Evolutionary conservation across 2,113 vertebrate genomes (phyloP), one percentile per base, ranked within the genome.

Genomic region (Istiophorus platypterus): DNA sequence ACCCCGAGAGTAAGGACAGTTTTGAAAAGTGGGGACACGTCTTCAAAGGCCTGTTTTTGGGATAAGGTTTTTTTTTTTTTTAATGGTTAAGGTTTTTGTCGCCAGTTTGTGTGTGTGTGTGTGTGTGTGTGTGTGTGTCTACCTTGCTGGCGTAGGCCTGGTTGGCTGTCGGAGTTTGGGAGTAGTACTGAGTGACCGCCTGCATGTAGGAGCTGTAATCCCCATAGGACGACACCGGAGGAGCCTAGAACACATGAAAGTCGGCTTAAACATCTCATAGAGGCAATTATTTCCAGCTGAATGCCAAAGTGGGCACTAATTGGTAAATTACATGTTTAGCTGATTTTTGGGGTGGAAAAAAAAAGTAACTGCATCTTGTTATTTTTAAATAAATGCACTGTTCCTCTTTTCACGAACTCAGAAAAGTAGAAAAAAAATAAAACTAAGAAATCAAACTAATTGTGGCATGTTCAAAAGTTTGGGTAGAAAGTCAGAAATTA

Each of bases 131-230:
- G 51, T 51, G 26, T 37, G 70, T 62, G 37, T 41, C 14, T 95
- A 97, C 96, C 96, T 96, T 95, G 86, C 47, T 92, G 59, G 92
- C 34, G 0, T 94, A 96, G 52, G 92, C 89, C 78, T 95, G 96
- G 37, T 72, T 91, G 77, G 90, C 90, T 88, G 93, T 82, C 77
- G 83, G 95, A 71, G 95, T 93, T 87, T 95, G 96, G 41, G 93
- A 89, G 83, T 95, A 94, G 93, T 96, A 95, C 54, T 95, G 88
- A 90, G 96, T 95, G 62, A 96, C 75, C 4, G 95, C 94, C 86
- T 95, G 95, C 93, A 97, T 95, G 94, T 95, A 96, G 78, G 94
- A 90, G 29, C 71, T 94, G 92, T 94, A 96, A 84, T 93, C 95
- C 51, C 94, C 92, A 70, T 94, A 95, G 67, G 90, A 85, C 24